phyloP scores from a whole-genome alignment of 2,797 vertebrate genomes.

The Paguma larvata region DNA sequence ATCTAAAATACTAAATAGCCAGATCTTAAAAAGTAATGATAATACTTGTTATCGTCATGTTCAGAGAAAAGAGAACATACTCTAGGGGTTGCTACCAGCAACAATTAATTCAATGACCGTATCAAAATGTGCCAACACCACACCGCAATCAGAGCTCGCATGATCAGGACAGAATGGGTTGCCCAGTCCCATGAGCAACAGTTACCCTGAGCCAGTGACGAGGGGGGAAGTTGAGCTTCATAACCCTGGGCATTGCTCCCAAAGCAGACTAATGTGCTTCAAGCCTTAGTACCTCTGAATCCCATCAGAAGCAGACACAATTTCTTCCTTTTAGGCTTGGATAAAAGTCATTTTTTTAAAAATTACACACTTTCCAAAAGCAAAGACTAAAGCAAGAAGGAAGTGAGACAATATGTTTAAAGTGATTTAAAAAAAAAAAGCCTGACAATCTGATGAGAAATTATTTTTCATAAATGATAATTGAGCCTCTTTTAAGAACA shows the following conservation, averaged over 20 bases:
- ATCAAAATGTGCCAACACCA: not conserved
- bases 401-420: not conserved
- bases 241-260: not conserved
- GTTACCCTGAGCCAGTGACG: not conserved
- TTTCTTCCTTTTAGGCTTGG: not conserved
- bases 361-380: not conserved
- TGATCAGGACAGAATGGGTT: not conserved
- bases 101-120: not conserved
- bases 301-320: not conserved
- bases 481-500: not conserved
- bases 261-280: not conserved
- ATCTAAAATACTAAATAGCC: not conserved
- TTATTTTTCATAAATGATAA: not conserved
- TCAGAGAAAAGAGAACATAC: not conserved
- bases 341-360: not conserved
- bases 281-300: too few species aligned
- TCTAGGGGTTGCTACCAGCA: not conserved
- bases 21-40: not conserved
- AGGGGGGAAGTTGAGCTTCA: accelerated
- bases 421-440: not conserved
- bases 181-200: accelerated
- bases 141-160: not conserved
- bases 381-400: not conserved
- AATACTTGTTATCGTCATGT: not conserved
- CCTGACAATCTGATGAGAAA: not conserved